phyloP scores from a whole-genome alignment of 2,888 invertebrate genomes.

The Epiblema foenella region DNA sequence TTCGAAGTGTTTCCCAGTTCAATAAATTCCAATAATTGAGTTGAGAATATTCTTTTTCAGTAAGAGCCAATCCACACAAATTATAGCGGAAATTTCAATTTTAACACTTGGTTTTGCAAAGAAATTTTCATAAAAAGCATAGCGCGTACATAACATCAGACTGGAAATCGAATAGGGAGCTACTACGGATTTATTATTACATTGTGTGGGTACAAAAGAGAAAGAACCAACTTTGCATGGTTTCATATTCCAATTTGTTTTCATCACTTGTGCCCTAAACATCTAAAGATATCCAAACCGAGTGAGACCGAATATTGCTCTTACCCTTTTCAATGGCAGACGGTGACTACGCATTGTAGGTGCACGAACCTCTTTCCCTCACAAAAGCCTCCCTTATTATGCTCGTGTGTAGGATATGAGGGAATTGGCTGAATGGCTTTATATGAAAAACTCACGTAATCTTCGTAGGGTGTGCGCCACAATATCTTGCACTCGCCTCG shows the following conservation, averaged over 20 bases:
- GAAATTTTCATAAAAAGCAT: no score
- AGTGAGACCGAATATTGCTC: conserved; percentile 69
- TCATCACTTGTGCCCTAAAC: conserved; percentile 67
- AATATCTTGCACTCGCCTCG: conserved; percentile 75
- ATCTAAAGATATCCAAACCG: conserved; percentile 67
- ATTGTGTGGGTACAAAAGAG: no score
- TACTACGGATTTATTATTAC: no score
- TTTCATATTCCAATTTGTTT: conserved; percentile 64
- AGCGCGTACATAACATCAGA: no score
- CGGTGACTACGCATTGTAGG: conserved; percentile 76
- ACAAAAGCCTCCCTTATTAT: conserved; percentile 83
- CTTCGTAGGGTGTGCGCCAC: conserved; percentile 73
- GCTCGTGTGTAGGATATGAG: conserved; percentile 81
- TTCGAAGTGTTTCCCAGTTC: no score
- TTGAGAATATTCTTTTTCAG: no score
- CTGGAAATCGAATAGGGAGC: no score
- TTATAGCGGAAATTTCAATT: no score
- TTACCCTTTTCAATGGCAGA: conserved; percentile 66
- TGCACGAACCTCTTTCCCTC: conserved; percentile 79
- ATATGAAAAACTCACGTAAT: conserved; percentile 83
- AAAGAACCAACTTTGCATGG: neutral
- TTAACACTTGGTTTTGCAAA: no score
- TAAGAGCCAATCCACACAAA: no score
- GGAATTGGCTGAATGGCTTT: conserved; percentile 84
- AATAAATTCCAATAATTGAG: no score